Evolutionary conservation across 2,113 vertebrate species (phyloP), one percentile per base, ranked within the genome.

Genomic region (Fulica atra): DNA sequence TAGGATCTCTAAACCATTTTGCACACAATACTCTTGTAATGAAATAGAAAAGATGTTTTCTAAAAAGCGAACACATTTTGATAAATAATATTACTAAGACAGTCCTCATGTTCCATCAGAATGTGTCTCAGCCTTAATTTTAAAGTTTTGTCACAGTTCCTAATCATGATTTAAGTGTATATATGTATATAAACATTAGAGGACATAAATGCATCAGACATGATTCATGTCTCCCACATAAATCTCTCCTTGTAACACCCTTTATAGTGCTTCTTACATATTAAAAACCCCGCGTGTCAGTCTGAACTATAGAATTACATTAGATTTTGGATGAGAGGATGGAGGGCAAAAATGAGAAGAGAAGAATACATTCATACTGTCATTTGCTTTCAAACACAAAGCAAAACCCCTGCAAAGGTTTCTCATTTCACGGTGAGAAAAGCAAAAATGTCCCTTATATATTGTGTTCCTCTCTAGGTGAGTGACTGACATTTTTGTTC

Each of bases 401-500:
- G 88, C 69, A 86, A 92, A 90, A 82, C 48, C 48, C 74, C 97
- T 97, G 94, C 53, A 94, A 76, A 95, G 92, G 54, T 48, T 96
- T 97, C 79, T 92, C 72, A 96, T 95, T 96, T 92, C 93, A 91
- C 53, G 53, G 42, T 48, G 59, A 93, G 68, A 86, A 79, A 91
- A 95, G 60, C 78, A 86, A 94, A 94, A 94, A 81, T 46, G 29
- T n/a, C 76, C 85, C 66, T 95, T 71, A 35, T 68, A 96, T 96
- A 95, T 93, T 95, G 74, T 92, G 80, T 97, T 92, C 44, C 51
- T 95, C 74, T 96, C 91, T 96, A 96, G 88, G 79, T 28, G 5
- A 23, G 26, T 88, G 87, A 97, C 97, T 95, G 94, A 84, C 95
- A 95, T 96, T 97, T 93, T 96, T 96, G 84, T 95, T 96, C 95